These are phyloP conservation scores for Caenorhabditis tropicalis DNA, from an alignment of 1,140 invertebrate species.

Conservation along the genomic window DNA sequence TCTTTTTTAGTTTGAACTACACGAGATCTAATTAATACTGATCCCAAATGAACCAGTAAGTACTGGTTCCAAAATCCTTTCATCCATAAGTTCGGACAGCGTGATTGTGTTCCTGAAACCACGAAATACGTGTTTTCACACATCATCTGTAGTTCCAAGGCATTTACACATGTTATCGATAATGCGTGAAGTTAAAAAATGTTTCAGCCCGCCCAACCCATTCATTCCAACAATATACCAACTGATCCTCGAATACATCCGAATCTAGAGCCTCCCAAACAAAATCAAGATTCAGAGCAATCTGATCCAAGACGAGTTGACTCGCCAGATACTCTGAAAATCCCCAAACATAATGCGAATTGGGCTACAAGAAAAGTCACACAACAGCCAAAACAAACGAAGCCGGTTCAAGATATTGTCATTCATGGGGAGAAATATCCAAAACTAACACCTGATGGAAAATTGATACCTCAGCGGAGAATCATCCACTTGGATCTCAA, in stretches of 20 bases:
- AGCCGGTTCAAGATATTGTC: background rate
- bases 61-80: too few species aligned
- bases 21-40: too few species aligned
- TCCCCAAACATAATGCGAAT: background rate
- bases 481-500: conserved; percentile 88
- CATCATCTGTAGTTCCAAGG: too few species aligned
- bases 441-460: conserved; percentile 58
- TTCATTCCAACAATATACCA: background rate
- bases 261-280: background rate
- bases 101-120: too few species aligned
- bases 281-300: background rate
- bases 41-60: too few species aligned
- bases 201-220: background rate
- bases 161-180: too few species aligned
- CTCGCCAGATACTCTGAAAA: background rate
- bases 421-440: conserved; percentile 62
- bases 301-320: background rate
- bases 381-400: background rate
- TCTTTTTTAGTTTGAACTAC: too few species aligned
- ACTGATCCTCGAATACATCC: background rate
- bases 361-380: background rate
- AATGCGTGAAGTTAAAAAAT: too few species aligned
- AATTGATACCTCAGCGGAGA: conserved; percentile 72
- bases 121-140: too few species aligned
- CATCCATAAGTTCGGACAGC: too few species aligned